These are phyloP conservation scores for Aphis gossypii DNA, from an alignment of 1,140 invertebrate genomes.

Conservation along the genomic window DNA sequence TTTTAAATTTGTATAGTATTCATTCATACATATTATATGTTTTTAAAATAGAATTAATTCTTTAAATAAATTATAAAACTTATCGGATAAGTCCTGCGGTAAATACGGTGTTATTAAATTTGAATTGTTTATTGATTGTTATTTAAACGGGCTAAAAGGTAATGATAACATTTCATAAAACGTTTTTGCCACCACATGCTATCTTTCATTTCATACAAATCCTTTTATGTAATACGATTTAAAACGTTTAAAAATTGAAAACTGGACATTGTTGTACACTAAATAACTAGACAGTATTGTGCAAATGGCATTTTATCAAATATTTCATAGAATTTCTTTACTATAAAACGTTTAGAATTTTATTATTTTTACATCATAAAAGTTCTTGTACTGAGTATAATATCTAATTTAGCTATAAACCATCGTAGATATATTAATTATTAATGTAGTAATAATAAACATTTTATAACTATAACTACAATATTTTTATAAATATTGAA, in stretches of 20 bases:
- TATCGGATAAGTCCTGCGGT: neutral
- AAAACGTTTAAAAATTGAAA: neutral
- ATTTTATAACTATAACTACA: neutral
- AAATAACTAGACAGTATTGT: neutral
- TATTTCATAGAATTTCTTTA: neutral
- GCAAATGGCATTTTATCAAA: neutral
- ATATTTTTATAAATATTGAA: neutral
- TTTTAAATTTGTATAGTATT: too few species aligned
- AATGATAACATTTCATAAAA: neutral
- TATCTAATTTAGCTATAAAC: neutral
- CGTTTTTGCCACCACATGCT: neutral
- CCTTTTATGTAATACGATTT: neutral
- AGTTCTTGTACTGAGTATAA: too few species aligned
- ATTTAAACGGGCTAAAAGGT: too few species aligned
- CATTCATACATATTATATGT: too few species aligned
- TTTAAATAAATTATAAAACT: too few species aligned
- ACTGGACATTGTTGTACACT: neutral
- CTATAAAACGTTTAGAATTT: neutral
- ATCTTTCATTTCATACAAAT: neutral
- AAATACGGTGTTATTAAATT: neutral
- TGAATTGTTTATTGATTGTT: neutral
- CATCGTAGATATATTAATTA: neutral
- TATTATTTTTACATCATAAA: neutral
- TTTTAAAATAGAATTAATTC: too few species aligned
- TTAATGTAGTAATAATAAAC: neutral